Evolutionary conservation across 2,113 vertebrate genomes (phyloP).

Genomic region (Talpa occidentalis): DNA sequence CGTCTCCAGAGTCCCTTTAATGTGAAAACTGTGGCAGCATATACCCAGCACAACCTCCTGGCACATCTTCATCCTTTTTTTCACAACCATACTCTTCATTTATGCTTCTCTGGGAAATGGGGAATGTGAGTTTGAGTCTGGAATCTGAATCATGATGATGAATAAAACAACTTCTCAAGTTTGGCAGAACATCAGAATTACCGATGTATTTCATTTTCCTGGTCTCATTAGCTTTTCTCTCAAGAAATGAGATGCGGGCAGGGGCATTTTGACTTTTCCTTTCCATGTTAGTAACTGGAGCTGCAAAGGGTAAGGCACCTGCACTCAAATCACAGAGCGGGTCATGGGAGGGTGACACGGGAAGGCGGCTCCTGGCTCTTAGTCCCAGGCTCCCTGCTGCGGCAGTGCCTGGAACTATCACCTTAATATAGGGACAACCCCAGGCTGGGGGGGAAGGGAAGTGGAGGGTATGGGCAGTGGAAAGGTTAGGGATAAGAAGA

Average conservation of each 20-base stretch:
- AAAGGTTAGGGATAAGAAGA: neutral
- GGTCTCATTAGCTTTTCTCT: neutral
- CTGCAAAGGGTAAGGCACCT: neutral
- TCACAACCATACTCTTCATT: neutral
- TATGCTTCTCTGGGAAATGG: neutral
- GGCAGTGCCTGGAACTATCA: neutral
- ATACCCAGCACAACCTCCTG: neutral
- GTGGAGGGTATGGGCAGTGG: no score
- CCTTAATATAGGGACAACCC: no score
- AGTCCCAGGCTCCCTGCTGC: neutral
- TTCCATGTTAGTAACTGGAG: neutral
- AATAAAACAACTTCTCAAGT: neutral
- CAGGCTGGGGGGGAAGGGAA: no score
- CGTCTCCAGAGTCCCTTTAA: neutral
- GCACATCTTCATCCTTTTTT: neutral
- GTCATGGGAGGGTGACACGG: neutral
- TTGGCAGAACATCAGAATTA: neutral
- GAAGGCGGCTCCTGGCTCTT: neutral
- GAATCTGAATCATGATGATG: neutral
- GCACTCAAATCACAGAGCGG: neutral
- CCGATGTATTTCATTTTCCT: neutral
- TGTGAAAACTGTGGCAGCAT: neutral
- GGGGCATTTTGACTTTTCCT: rapidly evolving
- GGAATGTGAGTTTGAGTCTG: neutral
- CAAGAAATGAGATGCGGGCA: neutral